phyloP scores from a whole-genome alignment of 2,888 invertebrate species.

The Rhorus exstirpatorius region DNA sequence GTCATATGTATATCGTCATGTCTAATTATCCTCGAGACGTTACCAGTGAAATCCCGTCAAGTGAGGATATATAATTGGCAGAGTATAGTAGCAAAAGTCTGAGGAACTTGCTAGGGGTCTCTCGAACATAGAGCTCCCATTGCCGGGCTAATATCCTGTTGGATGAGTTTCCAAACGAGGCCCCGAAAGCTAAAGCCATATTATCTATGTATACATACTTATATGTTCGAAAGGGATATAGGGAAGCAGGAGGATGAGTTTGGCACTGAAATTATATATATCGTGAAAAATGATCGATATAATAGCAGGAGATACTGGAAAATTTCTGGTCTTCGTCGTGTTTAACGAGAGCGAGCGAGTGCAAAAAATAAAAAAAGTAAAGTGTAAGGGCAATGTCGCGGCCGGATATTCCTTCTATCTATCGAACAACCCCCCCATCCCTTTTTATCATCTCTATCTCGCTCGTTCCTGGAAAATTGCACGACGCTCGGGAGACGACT shows the following conservation, averaged over 20 bases:
- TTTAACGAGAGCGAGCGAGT: conserved; percentile 36
- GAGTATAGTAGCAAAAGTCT: conserved; percentile 17
- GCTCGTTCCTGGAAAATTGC: conserved; percentile 72
- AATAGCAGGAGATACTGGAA: conserved; percentile 66
- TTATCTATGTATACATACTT: not conserved
- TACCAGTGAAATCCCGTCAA: conserved; percentile 51
- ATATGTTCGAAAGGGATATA: conserved; percentile 29
- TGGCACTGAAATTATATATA: conserved; percentile 52
- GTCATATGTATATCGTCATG: conserved; percentile 7
- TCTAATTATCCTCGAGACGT: conserved; percentile 50
- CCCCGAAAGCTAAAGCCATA: conserved; percentile 32
- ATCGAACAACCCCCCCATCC: conserved; percentile 34
- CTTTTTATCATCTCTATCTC: conserved; percentile 34
- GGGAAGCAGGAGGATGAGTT: conserved; percentile 20
- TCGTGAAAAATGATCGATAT: conserved; percentile 71
- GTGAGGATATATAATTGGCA: conserved; percentile 40
- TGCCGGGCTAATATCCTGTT: conserved; percentile 54
- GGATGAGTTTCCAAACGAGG: conserved; percentile 52
- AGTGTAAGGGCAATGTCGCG: conserved; percentile 40
- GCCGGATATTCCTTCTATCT: conserved; percentile 50
- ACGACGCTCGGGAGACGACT: conserved; percentile 70
- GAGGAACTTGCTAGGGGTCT: conserved; percentile 40
- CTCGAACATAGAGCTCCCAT: conserved; percentile 21
- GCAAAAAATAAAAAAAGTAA: conserved; percentile 39
- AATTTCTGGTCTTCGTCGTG: conserved; percentile 61